Percentiles rank a stretch among this genome's conserved stretches.
Conservation (phyloP, 2,797 vertebrate species). For the Huso huso region DNA sequence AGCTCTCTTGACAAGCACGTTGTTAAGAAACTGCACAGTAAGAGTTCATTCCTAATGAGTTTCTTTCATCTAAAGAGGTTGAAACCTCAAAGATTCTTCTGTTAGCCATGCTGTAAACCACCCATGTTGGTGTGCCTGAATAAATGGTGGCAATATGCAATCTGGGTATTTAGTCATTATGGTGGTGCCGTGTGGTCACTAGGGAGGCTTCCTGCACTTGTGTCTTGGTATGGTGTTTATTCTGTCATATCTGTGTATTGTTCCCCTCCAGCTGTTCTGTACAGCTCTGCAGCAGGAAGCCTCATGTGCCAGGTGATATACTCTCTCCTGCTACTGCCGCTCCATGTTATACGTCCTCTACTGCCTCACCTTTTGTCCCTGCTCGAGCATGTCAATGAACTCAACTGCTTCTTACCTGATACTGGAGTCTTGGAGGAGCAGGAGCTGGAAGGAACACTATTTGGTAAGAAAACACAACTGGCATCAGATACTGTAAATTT, state of each 20-base stretch:
- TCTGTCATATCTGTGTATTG: constrained; percentile 8
- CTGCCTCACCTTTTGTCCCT: constrained; percentile 58
- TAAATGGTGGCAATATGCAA: too few species aligned
- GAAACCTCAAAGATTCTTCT: too few species aligned
- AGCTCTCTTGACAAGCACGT: constrained; percentile 61
- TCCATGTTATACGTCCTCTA: constrained; percentile 56
- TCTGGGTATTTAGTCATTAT: too few species aligned
- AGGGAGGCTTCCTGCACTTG: not conserved
- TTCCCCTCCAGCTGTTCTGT: constrained; percentile 52
- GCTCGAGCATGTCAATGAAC: constrained; percentile 62
- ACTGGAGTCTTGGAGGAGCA: constrained; percentile 52
- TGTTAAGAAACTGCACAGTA: constrained; percentile 64
- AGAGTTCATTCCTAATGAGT: constrained; percentile 21
- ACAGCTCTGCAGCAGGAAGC: constrained; percentile 63
- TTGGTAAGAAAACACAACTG: constrained; percentile 32
- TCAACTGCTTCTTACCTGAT: constrained; percentile 62
- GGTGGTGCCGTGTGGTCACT: too few species aligned
- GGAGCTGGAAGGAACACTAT: constrained; percentile 41
- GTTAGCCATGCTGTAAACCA: not conserved
- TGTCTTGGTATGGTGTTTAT: not conserved
- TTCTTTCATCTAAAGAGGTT: too few species aligned
- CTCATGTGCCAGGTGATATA: constrained; percentile 69
- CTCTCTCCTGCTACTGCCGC: constrained; percentile 63
- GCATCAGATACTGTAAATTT: not conserved
- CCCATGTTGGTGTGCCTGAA: too few species aligned